Evolutionary conservation across 1,140 invertebrate genomes (phyloP), one percentile per base, ranked within the genome.

Genomic region (Habropoda laboriosa): DNA sequence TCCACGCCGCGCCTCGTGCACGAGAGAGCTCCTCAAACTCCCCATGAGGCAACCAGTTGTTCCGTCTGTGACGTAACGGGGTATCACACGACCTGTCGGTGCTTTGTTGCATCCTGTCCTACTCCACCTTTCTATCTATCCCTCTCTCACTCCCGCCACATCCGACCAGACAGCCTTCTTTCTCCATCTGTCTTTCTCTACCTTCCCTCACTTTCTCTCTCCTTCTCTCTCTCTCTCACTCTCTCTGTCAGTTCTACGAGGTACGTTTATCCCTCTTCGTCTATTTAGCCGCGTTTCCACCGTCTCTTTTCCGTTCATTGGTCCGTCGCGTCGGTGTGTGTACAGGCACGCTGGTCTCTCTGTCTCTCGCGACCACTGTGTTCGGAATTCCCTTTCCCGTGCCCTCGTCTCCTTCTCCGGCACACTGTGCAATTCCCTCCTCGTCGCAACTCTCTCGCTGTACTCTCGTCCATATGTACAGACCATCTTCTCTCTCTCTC

Each of bases 41-140:
- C 77, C 81, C 78, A 64, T 77, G 71, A 76, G 84, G 83, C 88
- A 90, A 90, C 89, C 89, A 91, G 90, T 91, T 91, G 89, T 91
- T 91, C 88, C 86, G 87, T 90, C 89, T 90, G 89, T 90, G 90
- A 91, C 90, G 90, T 91, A 90, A 91, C 87, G 76, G 84, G 83
- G 84, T 90, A 90, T 90, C 87, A 87, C 89, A 90, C 90, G 89
- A 89, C 87, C 89, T 89, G 89, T 90, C 89, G 89, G 86, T 84
- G 84, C 76, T 81, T 82, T 79, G 80, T 81, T 58, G 67, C 80
- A 61, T 77, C 66, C 76, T 67, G 24, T 79, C 47, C 53, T 35
- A 6, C 66, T 67, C 53, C 58, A 12, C 24, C 45, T 24, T 49
- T 53, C 47, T 35, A 35, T 4, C 13, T 30, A 13, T 3, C 24